phyloP scores from a whole-genome alignment of 2,797 vertebrate genomes.

The Otolemur crassicaudatus region DNA sequence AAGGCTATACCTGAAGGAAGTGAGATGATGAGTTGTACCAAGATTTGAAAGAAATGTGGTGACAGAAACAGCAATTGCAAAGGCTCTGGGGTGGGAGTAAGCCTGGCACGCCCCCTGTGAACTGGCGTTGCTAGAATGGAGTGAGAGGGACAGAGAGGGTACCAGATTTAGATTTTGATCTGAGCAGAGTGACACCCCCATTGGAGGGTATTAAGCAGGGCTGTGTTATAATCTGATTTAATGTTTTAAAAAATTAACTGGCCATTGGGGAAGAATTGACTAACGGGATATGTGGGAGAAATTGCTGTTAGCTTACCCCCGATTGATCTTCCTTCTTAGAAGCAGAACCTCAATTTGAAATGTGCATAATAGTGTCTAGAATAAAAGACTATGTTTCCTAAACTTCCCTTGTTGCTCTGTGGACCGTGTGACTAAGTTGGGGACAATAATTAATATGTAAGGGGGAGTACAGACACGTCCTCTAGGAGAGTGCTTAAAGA shows the following conservation, averaged over 20 bases:
- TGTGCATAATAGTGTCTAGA: background rate
- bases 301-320: background rate
- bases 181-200: background rate
- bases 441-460: background rate
- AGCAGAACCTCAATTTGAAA: constrained; percentile 18
- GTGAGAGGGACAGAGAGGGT: background rate
- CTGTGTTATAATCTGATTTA: constrained; percentile 40
- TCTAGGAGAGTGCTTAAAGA: background rate
- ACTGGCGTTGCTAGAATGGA: background rate
- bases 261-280: constrained; percentile 2
- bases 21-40: background rate
- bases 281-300: background rate
- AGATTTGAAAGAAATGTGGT: background rate
- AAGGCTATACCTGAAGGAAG: background rate
- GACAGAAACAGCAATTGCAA: background rate
- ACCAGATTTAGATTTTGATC: constrained; percentile 29
- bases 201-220: background rate
- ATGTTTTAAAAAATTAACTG: background rate
- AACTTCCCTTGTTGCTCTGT: background rate
- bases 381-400: constrained; percentile 49
- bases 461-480: background rate
- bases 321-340: background rate
- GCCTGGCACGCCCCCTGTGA: background rate
- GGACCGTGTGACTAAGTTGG: background rate
- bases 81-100: background rate